Evolutionary conservation across 2,888 invertebrate genomes (phyloP), one percentile per base, ranked within the genome.

Genomic region (Rotaria socialis): DNA sequence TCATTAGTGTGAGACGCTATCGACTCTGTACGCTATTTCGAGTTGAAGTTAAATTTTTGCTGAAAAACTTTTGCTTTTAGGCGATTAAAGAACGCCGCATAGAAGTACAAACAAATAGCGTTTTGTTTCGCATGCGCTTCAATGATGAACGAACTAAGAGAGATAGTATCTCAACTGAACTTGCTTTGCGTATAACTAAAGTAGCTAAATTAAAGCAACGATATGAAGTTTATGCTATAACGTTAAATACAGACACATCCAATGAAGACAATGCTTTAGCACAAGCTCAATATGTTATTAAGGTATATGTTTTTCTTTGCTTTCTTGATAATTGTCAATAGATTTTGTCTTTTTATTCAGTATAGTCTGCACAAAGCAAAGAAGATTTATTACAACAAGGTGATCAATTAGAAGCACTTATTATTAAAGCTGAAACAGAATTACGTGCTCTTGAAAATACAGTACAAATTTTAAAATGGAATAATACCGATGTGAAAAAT

Each of bases 401-500:
- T 1, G 96, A 96, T 89, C 93, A 94, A 84, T 92, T 96, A 88
- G 96, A 96, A 91, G 93, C 93, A 14, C 94, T 94, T 89, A 94
- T 96, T 55, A 92, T 93, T 87, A 94, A 94, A 89, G 93, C 94
- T 2, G 96, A 96, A 92, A 93, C 94, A 87, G 96, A 96, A 91
- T 94, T 96, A 89, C 93, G 94, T 41, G 96, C 96, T 24, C 93
- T 96, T 92, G 96, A 96, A 91, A 96, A 96, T 89, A 96, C 96
- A 1, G 92, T 96, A 89, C 93, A 94, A 50, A 92, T 96, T 86
- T 93, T 96, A 89, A 95, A 95, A 90, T 93, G 93, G 84, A 94
- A 95, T 60, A 96, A 96, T 90, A 92, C 93, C 58, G 94, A 94
- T 87, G 96, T 94, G 91, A 93, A 94, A 90, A 88, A 93, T 92